Conservation (phyloP, 1,140 invertebrate species). For the Polyergus mexicanus region DNA sequence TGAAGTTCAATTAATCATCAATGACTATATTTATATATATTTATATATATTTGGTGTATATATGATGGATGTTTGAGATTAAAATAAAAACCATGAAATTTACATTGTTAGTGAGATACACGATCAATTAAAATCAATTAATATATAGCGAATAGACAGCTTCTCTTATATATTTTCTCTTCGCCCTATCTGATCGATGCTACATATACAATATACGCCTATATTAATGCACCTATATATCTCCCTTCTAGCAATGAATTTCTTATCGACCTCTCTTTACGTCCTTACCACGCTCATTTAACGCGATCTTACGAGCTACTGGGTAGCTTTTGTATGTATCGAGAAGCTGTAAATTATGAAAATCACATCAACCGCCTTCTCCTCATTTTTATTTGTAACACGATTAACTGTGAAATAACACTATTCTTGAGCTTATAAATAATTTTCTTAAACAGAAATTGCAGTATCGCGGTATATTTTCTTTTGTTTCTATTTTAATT, state of each 20-base stretch:
- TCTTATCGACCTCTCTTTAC: conserved; percentile 23
- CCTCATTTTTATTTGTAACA: background rate
- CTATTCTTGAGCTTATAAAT: background rate
- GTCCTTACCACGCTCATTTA: conserved; percentile 9
- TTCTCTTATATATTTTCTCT: background rate
- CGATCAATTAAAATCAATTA: too few species aligned
- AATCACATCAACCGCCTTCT: background rate
- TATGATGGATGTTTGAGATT: too few species aligned
- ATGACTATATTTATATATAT: too few species aligned
- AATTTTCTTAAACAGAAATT: background rate
- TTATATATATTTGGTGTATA: too few species aligned
- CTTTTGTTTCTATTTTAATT: background rate
- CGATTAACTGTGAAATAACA: background rate
- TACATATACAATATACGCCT: background rate
- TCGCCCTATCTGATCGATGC: background rate
- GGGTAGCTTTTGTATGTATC: background rate
- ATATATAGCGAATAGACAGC: background rate
- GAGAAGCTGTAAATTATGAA: conserved; percentile 7
- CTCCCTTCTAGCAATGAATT: conserved; percentile 26
- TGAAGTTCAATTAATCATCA: too few species aligned
- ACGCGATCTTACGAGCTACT: conserved; percentile 29
- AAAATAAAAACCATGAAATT: too few species aligned
- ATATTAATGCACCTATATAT: background rate
- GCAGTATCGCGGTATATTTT: background rate
- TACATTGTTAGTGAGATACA: too few species aligned